Conservation (phyloP, 2,113 vertebrate genomes). For the Orycteropus afer region DNA sequence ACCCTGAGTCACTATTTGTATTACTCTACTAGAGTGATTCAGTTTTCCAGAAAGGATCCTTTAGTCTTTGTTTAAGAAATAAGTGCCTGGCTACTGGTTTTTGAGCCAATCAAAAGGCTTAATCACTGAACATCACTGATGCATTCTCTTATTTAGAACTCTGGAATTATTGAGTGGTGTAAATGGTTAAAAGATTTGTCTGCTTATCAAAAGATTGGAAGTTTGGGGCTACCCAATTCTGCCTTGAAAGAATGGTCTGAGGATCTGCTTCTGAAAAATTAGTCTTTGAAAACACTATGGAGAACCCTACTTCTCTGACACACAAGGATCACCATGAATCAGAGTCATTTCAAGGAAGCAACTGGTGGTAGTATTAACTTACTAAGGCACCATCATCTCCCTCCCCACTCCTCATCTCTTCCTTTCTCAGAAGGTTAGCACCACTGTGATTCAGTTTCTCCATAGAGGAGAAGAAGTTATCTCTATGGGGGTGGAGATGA, state of each 20-base stretch:
- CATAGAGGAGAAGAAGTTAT: no score
- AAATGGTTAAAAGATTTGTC: no score
- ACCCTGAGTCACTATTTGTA: background rate
- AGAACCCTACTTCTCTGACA: no score
- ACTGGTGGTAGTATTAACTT: no score
- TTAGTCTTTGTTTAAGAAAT: background rate
- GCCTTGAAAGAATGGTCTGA: no score
- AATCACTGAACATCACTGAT: background rate
- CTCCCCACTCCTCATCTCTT: rapidly evolving
- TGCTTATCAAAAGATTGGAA: no score
- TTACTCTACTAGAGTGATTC: background rate
- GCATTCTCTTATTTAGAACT: background rate
- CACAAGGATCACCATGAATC: no score
- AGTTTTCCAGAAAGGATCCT: background rate
- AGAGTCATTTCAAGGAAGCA: no score
- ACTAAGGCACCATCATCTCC: background rate
- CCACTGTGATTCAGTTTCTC: background rate
- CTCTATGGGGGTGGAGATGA: background rate
- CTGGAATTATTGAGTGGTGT: no score
- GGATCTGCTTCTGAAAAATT: no score
- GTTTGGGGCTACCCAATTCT: no score
- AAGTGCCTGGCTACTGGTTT: background rate
- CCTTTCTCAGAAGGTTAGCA: background rate
- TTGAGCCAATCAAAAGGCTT: background rate
- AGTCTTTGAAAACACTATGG: no score